Conservation (phyloP, 2,113 vertebrate genomes). For the Penelope pileata region DNA sequence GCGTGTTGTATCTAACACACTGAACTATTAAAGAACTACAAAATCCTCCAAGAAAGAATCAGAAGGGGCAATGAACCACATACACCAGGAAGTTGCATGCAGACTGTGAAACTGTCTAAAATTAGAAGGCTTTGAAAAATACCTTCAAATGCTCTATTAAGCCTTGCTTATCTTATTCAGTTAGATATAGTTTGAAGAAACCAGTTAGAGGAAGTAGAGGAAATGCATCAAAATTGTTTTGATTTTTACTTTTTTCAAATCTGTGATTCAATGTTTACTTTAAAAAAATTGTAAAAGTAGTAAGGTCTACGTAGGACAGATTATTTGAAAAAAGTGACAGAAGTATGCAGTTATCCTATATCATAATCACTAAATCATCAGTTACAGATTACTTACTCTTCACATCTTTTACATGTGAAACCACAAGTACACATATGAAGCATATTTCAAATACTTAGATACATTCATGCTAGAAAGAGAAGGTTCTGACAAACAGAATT, state of each 20-base stretch:
- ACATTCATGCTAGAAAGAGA: background rate
- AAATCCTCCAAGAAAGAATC: background rate
- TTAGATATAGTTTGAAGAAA: background rate
- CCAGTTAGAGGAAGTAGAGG: background rate
- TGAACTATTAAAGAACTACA: background rate
- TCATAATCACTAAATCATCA: too few species aligned
- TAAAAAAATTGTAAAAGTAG: background rate
- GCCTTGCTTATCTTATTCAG: fast-evolving
- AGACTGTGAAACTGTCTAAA: background rate
- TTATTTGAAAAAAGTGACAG: background rate
- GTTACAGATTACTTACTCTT: too few species aligned
- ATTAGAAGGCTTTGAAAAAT: background rate
- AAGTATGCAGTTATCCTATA: background rate
- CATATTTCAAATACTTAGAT: background rate
- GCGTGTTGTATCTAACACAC: background rate
- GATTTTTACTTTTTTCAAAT: background rate
- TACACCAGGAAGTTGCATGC: background rate
- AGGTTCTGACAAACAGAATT: background rate
- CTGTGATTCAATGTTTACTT: background rate
- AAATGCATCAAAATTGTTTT: background rate
- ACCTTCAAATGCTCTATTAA: background rate
- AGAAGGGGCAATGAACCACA: background rate
- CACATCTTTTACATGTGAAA: background rate
- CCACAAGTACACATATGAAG: background rate
- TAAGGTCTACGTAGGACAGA: background rate